Percentiles rank a stretch among this genome's conserved stretches.
Conservation (phyloP, 2,888 invertebrate species). For the Caprella mutica region DNA sequence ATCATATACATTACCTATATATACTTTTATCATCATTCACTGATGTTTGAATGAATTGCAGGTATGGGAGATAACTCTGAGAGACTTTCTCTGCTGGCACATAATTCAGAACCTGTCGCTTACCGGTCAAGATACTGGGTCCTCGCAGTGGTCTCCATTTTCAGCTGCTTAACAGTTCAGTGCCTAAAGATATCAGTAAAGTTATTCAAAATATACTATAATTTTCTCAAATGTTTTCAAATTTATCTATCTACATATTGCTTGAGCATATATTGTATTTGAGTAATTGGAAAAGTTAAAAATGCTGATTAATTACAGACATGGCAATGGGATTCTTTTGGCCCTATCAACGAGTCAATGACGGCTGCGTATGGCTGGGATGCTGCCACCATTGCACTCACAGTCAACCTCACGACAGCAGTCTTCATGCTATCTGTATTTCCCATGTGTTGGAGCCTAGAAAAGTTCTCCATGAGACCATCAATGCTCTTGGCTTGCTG, state of each 20-base stretch:
- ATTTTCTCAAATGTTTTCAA: not conserved
- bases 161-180: conserved; percentile 18
- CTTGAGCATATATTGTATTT: too few relatives aligned
- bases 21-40: too few relatives aligned
- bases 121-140: conserved; percentile 22
- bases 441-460: conserved; percentile 19
- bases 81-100: too few relatives aligned
- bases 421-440: conserved; percentile 15
- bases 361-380: conserved; percentile 23
- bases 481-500: conserved; percentile 21
- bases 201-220: not conserved
- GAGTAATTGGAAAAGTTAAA: too few relatives aligned
- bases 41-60: too few relatives aligned
- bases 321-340: conserved; percentile 29
- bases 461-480: conserved; percentile 17
- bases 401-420: conserved; percentile 19
- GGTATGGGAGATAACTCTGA: too few relatives aligned
- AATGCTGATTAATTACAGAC: conserved; percentile 11
- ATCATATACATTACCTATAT: too few relatives aligned
- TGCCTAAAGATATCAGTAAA: not conserved
- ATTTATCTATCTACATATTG: not conserved
- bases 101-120: too few relatives aligned
- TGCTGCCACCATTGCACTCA: conserved; percentile 22
- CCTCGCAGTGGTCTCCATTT: conserved; percentile 10
- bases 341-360: conserved; percentile 24